Base-by-base conservation (phyloP, 2,888 invertebrate genomes). In the Aricia artaxerxes region DNA sequence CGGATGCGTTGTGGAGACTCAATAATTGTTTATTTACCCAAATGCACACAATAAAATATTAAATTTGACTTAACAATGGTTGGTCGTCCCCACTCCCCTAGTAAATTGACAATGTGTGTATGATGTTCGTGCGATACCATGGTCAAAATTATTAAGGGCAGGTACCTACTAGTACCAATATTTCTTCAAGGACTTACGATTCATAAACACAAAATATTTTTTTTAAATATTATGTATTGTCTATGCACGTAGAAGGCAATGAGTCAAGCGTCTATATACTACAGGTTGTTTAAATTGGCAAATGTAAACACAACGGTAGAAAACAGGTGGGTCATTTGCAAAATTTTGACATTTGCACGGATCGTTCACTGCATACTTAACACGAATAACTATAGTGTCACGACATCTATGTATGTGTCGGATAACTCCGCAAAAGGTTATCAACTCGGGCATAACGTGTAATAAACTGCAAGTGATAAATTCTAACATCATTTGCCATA, bases 391-490 rank as follows among this genome's bases (percentile, higher is more conserved):
- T 16, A 57, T 57, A 38, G 35, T 60, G n/a, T 69, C 69, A 78
- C 53, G 44, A 49, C 69, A 64, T 31, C 40, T 44, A 49, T 16
- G 49, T 38, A 80, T 79, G 82, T 78, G 82, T 83, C 83, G 84
- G 84, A 85, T 83, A 85, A 83, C 85, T 85, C 82, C 82, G 82
- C 82, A 79, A 86, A 86, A 87, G 86, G 86, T 87, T 89, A 86
- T 87, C 86, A 82, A 82, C 79, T 79, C 81, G 49, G 49, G 49
- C 11, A 49, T 49, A 49, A 2, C 49, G 79, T 82, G 79, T 81
- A 78, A 81, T 78, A 78, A 79, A 80, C 79, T 82, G 81, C 80
- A 80, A 81, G 81, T 81, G 78, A 81, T 80, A 80, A 83, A 77
- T 83, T 81, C 82, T 82, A 85, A 85, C 82, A 85, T 85, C 81